Conservation (phyloP, 2,888 invertebrate genomes). For the Torymus auratus region DNA sequence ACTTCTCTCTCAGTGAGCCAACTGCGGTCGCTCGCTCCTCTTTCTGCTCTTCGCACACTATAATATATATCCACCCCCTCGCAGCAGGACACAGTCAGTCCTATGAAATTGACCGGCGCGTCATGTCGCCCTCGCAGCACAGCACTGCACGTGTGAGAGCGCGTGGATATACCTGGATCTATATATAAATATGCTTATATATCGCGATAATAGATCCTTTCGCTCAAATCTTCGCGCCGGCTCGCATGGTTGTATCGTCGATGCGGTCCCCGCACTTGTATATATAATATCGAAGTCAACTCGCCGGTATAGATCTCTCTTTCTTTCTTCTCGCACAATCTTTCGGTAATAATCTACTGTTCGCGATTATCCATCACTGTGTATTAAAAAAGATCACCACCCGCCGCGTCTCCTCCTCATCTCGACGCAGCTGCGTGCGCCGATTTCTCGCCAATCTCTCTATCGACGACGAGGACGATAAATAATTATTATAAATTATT, state of each 20-base stretch:
- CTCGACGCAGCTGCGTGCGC: background rate
- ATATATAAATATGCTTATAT: no score
- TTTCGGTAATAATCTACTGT: no score
- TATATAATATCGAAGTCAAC: no score
- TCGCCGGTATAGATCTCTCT: no score
- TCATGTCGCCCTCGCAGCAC: slow-evolving; percentile 49
- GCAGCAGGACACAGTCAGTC: slow-evolving; percentile 46
- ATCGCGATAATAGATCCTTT: no score
- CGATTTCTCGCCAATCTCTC: background rate
- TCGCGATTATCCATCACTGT: no score
- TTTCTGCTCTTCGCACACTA: slow-evolving; percentile 30
- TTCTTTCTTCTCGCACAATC: no score
- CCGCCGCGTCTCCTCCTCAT: slow-evolving; percentile 46
- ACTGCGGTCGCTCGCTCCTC: background rate
- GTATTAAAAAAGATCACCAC: background rate
- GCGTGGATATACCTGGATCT: no score
- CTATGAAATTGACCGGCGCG: slow-evolving; percentile 61
- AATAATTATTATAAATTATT: no score
- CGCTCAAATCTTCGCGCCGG: no score
- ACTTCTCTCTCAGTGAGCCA: slow-evolving; percentile 32
- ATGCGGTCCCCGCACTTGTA: no score
- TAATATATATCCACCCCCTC: slow-evolving; percentile 10
- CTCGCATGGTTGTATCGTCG: no score
- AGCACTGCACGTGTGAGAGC: slow-evolving; percentile 57
- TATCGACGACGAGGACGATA: background rate